Base-by-base conservation (phyloP, 53 echinoderm and acorn worm species). In the Patiria pectinifera region DNA sequence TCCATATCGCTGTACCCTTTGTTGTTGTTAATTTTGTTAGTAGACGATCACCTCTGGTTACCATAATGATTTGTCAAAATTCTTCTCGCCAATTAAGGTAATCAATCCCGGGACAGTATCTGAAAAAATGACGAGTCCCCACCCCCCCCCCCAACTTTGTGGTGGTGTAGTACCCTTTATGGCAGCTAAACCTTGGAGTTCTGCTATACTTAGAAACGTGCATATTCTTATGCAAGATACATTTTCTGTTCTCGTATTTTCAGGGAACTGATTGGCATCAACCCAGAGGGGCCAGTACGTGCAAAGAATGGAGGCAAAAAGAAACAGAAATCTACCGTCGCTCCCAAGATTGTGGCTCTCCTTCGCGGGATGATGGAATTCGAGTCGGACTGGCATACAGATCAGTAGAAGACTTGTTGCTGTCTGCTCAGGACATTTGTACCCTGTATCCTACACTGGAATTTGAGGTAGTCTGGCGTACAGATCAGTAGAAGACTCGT, bases 261-360 rank as follows among this genome's bases (percentile, higher is more conserved):
- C 48, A 81, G 81, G 81, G 81, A 81, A 81, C 45, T 81, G 81
- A 85, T 85, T 25, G 69, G 86, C 86, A 85, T 85, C 86, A 85
- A 85, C 35, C 86, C 86, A 62, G 86, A 66, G 69, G 86, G 86
- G 86, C 86, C 86, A 85, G 86, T 85, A 15, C 13, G 10, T 24
- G 24, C 81, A 59, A 85, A 85, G 86, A 85, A 24, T 85, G 86
- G 86, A 85, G 86, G 86, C 62, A 85, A 85, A 69, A 85, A 85
- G 86, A 85, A 85, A 63, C 62, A 85, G 69, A 85, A 63, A 85
- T 86, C 71, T 9, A 11, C 71, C 47, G 86, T 86, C 6, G 66
- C 44, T 86, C 71, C 71, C 66, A 86, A 86, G 70, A 86, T 86
- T 69, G 70, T 86, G 25, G 86, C 86, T 45, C 86, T 86, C 86